Conservation (phyloP, 2,888 invertebrate species). For the Rhabditoides inermis region DNA sequence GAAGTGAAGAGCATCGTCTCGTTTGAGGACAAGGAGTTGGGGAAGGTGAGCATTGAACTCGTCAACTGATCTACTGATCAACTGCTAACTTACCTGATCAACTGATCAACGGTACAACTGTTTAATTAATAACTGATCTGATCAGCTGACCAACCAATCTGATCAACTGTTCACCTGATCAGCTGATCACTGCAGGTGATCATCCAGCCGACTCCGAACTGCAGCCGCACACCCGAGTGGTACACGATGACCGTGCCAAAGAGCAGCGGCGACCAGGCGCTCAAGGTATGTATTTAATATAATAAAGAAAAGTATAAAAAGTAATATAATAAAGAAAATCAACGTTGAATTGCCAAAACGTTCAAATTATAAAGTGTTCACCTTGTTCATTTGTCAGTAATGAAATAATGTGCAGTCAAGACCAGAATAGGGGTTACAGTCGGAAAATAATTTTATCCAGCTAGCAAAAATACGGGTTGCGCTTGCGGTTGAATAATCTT, state of each 20-base stretch:
- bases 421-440: no score
- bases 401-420: no score
- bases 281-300: no score
- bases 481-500: no score
- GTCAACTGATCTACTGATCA: neutral
- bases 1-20: constrained; percentile 94
- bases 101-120: neutral
- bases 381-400: no score
- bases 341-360: no score
- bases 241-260: constrained; percentile 92
- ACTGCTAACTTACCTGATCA: neutral
- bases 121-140: neutral
- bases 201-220: constrained; percentile 62
- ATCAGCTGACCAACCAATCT: neutral
- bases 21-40: constrained; percentile 95
- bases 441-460: no score
- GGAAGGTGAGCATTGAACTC: constrained; percentile 61
- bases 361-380: no score
- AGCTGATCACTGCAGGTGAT: constrained; percentile 52
- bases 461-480: no score
- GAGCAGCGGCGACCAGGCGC: constrained; percentile 85
- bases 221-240: constrained; percentile 68
- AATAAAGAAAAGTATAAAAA: no score
- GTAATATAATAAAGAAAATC: no score
- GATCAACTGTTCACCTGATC: neutral